A percentile compares a stretch with the other conserved stretches of the same genome.
These are phyloP conservation scores for Spodoptera exigua DNA, from an alignment of 2,888 invertebrate species.

Conservation along the genomic window DNA sequence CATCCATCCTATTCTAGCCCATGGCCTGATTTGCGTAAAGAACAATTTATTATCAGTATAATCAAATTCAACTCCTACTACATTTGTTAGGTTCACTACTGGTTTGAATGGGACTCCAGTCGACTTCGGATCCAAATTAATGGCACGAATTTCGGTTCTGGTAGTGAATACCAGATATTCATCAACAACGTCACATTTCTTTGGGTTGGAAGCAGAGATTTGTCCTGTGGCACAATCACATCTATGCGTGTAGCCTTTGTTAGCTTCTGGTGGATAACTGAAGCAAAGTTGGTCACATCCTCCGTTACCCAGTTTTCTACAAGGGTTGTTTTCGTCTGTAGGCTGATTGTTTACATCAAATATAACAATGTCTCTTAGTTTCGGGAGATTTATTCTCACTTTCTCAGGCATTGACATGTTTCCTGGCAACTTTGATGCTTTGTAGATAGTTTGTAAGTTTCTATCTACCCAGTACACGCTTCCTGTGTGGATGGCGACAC, in stretches of 20 bases:
- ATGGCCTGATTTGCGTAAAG: conserved; percentile 97
- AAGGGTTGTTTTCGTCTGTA: conserved; percentile 94
- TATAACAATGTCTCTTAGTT: conserved; percentile 96
- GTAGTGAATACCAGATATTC: conserved; percentile 98
- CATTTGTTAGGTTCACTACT: conserved; percentile 95
- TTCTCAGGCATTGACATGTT: conserved; percentile 92
- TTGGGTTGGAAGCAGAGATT: conserved; percentile 90
- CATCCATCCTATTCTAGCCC: conserved; percentile 96
- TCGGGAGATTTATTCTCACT: conserved; percentile 94
- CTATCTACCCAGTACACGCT: conserved; percentile 98
- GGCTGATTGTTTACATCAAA: conserved; percentile 97
- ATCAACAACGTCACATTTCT: conserved; percentile 94
- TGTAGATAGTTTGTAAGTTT: conserved; percentile 95
- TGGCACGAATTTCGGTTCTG: conserved; percentile 96
- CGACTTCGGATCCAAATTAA: conserved; percentile 95
- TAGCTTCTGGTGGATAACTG: conserved; percentile 93
- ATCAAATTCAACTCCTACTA: conserved; percentile 98
- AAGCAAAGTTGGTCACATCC: conserved; percentile 99
- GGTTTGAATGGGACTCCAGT: conserved; percentile 96
- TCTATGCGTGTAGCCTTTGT: conserved; percentile 88
- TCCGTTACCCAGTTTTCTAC: conserved; percentile 92
- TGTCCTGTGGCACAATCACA: conserved; percentile 98
- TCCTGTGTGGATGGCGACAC: conserved; percentile 95
- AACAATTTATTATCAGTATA: conserved; percentile 95
- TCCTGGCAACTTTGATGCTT: conserved; percentile 93